Evolutionary conservation across 2,113 vertebrate genomes (phyloP).

Genomic region (Cacatua alba): DNA sequence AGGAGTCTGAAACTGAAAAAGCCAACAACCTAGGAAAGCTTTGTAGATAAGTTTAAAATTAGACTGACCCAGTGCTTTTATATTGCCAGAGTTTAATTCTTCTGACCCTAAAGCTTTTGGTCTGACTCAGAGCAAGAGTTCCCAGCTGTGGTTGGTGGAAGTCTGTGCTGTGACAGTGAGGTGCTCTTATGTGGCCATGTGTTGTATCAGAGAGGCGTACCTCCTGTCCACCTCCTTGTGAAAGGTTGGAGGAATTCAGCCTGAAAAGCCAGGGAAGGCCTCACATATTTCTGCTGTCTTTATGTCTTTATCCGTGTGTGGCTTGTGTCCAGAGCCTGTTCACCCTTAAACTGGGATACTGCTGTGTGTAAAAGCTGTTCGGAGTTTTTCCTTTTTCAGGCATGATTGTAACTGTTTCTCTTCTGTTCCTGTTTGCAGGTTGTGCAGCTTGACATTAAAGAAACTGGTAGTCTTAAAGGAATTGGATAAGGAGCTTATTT

Average conservation of each 20-base stretch:
- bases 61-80: conserved; percentile 11
- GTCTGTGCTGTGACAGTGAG: neutral
- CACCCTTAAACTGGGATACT: neutral
- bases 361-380: neutral
- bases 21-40: neutral
- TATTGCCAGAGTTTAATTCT: conserved; percentile 34
- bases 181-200: neutral
- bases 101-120: conserved; percentile 5
- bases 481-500: conserved; percentile 94
- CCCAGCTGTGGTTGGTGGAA: neutral
- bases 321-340: neutral
- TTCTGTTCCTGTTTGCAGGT: conserved; percentile 75
- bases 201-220: neutral
- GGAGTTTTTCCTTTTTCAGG: neutral
- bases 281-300: neutral
- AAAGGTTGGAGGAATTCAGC: neutral
- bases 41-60: conserved; percentile 11
- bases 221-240: neutral
- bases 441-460: conserved; percentile 95
- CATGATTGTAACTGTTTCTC: conserved; percentile 1
- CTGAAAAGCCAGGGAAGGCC: neutral
- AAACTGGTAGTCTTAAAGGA: conserved; percentile 93
- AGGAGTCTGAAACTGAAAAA: neutral
- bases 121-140: neutral
- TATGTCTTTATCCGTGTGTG: neutral